Base-by-base conservation (phyloP, 2,888 invertebrate genomes). In the Halictus quadricinctus region DNA sequence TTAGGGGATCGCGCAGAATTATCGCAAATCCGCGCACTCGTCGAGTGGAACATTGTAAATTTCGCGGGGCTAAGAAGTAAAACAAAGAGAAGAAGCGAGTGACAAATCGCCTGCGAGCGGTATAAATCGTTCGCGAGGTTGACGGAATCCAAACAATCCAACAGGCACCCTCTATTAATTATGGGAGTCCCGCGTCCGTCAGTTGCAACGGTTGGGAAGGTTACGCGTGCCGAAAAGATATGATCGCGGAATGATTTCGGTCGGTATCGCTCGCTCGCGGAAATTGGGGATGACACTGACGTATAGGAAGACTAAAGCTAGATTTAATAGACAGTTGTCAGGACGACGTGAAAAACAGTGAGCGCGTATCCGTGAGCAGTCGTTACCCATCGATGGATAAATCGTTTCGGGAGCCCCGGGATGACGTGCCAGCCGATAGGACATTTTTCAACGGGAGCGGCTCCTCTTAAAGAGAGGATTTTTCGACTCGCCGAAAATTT, bases 251-350 rank as follows among this genome's bases (percentile, higher is more conserved):
- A 69, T n/a, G 21, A 29, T 76, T 75, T 54, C 12, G 29, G 15
- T 29, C 29, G 18, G 41, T 43, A 69, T 48, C 50, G 18, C 21
- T 8, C 3, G 58, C 69, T 10, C 21, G 15, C 48, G 69, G 66
- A 80, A 76, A 69, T 76, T 76, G 54, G 54, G 69, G 58, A 80
- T 76, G 76, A 69, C 80, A 70, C 70, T 70, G 80, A 80, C 43
- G 15, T 70, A 76, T 69, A 46, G 70, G 29, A 46, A 54, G 79
- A 64, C 36, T 48, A 58, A 70, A 76, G 41, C 64, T 60, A 50
- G 73, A 79, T 82, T 84, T 69, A 77, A 74, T 70, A 74, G 83
- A 43, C 73, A 50, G 69, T 66, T 76, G 36, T 43, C 60, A 64
- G 50, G 54, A 76, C 21, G 41, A n/a, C 43, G 69, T 72, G 76